Base-by-base conservation (phyloP, 2,888 invertebrate species). In the Hemithea aestivaria region DNA sequence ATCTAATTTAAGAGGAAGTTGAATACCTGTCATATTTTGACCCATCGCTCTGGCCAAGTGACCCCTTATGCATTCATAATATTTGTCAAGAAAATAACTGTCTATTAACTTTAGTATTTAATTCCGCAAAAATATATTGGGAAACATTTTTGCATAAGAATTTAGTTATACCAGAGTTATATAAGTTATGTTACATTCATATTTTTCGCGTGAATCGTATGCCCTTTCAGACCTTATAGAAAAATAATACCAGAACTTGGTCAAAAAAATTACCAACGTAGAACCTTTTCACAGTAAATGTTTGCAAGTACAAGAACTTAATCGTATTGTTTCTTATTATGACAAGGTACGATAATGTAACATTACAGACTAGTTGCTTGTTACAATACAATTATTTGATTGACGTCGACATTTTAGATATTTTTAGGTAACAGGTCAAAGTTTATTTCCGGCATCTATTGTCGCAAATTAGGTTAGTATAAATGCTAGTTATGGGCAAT, bases 341-440 rank as follows among this genome's bases (percentile, higher is more conserved):
- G 39, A 30, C 16, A 40, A 20, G 2, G 32, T 33, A 9, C 7
- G 12, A 10, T 7, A 24, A 6, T 24, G 33, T 11, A 16, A n/a
- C n/a, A n/a, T n/a, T n/a, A n/a, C n/a, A 5, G 5, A 2, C 16
- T 16, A 16, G 16, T 16, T 16, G 16, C 16, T 16, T 16, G 5
- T 16, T 16, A 16, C 16, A 16, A 16, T 16, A 16, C 16, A 16
- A 16, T 16, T 16, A 16, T 16, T 16, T 64, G 69, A 66, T 63
- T 58, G 67, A 66, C 58, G 41, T 23, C 33, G 66, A 48, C 62
- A 56, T 68, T 66, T 59, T 48, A 52, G 52, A 33, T 52, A 34
- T 39, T 45, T 50, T 56, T 49, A 46, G 30, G 56, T 48, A 52
- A 59, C 37, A 43, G 60, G 53, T 57, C 58, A 51, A 16, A 45